phyloP scores from a whole-genome alignment of 2,888 invertebrate species.

The Colletes collaris region DNA sequence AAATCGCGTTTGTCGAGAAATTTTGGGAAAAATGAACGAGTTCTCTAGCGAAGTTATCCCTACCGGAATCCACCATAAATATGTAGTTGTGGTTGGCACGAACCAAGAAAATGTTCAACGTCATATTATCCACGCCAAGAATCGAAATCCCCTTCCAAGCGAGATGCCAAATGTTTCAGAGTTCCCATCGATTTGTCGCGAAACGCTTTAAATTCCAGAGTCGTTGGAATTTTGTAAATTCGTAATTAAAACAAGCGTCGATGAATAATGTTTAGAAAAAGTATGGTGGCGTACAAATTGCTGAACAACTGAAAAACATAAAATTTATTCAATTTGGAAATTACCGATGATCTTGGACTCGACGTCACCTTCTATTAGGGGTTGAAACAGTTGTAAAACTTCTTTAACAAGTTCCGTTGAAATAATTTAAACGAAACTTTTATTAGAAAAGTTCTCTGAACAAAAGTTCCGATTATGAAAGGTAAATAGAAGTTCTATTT shows the following conservation, averaged over 20 bases:
- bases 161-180: conserved; percentile 35
- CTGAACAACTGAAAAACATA: no score
- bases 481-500: no score
- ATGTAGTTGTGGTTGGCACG: conserved; percentile 29
- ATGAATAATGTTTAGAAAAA: no score
- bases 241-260: no score
- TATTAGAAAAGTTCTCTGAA: no score
- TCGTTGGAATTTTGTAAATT: neutral
- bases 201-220: neutral
- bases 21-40: conserved; percentile 37
- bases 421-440: no score
- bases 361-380: neutral
- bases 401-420: no score
- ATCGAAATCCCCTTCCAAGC: conserved; percentile 26
- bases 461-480: no score
- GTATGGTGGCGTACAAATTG: no score
- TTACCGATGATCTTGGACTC: neutral
- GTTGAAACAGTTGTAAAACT: no score
- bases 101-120: conserved; percentile 45
- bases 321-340: neutral
- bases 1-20: neutral
- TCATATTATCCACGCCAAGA: conserved; percentile 39
- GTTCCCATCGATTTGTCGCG: neutral
- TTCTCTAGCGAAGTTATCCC: conserved; percentile 44
- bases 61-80: conserved; percentile 50